Conservation (phyloP, 2,797 vertebrate species). For the Poeciliopsis gracilis region DNA sequence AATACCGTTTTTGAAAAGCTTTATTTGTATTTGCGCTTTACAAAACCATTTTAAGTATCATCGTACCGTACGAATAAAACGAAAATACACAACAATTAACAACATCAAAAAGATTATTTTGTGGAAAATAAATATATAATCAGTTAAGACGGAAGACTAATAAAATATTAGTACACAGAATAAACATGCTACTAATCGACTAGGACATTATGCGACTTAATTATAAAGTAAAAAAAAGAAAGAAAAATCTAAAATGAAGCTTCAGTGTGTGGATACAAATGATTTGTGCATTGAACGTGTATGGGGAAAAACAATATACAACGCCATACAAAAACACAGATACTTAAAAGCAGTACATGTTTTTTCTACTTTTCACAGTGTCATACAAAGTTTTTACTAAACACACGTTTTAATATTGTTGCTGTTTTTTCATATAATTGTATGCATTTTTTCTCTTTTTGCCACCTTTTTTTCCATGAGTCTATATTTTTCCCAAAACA, state of each 20-base stretch:
- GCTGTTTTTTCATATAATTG: not conserved
- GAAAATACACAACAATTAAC: not conserved
- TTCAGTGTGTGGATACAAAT: not conserved
- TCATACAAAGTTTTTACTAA: not conserved
- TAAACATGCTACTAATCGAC: not conserved
- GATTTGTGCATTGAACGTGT: not conserved
- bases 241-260: not conserved
- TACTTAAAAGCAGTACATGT: too few species aligned
- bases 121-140: not conserved
- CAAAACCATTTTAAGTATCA: not conserved
- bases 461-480: not conserved
- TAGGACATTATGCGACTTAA: not conserved
- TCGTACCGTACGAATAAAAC: not conserved
- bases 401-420: not conserved
- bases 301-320: too few species aligned
- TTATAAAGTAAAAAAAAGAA: not conserved
- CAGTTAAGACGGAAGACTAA: not conserved
- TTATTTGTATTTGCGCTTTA: not conserved
- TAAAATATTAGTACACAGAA: not conserved
- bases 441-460: not conserved
- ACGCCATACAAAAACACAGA: too few species aligned
- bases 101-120: not conserved
- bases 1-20: not conserved
- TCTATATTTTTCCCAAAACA: not conserved
- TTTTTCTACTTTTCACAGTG: too few species aligned